Evolutionary conservation across 2,888 invertebrate genomes (phyloP), one percentile per base, ranked within the genome.

Genomic region (Tetramorium bicarinatum): DNA sequence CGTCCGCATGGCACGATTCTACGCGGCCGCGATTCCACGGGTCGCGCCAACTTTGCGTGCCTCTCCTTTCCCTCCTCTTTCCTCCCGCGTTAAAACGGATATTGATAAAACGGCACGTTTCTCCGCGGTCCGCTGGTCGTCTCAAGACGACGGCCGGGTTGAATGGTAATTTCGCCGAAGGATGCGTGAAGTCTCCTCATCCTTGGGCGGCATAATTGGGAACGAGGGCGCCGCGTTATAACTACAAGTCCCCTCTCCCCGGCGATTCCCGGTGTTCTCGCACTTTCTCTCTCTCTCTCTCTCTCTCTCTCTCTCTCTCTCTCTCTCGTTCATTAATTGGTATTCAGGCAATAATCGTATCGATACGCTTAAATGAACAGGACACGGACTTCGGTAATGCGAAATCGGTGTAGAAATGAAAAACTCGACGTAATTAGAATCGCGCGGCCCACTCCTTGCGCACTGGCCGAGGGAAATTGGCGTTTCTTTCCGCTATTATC

Each of bases 381-480:
- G 85, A 71, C 59, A 84, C 82, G 85, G 80, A 87, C 84, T 88
- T 85, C 85, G 90, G 90, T 92, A 92, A 90, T 87, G 87, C 87
- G 85, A 89, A 91, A 91, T 90, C 87, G 85, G 84, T 79, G 84
- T 82, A 84, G 83, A 77, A 83, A 88, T 90, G 91, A 92, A 93
- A 92, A 93, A 93, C 90, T 91, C 88, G 84, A 88, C 72, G 91
- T 89, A 93, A 93, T 93, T 93, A 93, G 92, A 90, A 92, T 80
- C 47, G 80, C 81, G 61, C 56, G 56, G 56, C 62, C 72, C 82
- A 13, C 59, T 89, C 89, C 86, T 87, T 84, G 85, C 83, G 75
- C 83, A 72, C 41, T 61, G 69, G 62, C 77, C 74, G 54, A 82
- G 74, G 69, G 74, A 83, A 85, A 84, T 85, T 81, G 83, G 83